Evolutionary conservation across 2,888 invertebrate species (phyloP).

Genomic region (Monoplex corrugatus): DNA sequence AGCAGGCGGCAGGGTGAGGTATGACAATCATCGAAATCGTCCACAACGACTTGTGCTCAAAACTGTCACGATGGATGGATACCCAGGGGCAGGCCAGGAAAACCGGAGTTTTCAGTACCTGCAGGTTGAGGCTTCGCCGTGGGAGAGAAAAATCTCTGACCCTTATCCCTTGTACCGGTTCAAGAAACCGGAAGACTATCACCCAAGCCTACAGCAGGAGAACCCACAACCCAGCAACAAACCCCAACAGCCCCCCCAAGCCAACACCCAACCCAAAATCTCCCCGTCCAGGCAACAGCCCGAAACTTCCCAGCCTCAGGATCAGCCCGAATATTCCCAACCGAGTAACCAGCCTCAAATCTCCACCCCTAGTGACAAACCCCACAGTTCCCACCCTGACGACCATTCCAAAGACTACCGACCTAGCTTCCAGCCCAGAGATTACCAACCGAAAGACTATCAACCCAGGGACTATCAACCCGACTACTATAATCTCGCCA

Average conservation of each 20-base stretch:
- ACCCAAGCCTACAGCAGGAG: too few relatives aligned
- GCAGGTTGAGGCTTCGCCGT: not conserved
- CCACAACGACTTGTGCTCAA: too few relatives aligned
- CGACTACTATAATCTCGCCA: not conserved
- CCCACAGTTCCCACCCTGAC: too few relatives aligned
- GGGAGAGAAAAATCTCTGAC: not conserved
- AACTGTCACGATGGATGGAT: not conserved
- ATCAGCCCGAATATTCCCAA: too few relatives aligned
- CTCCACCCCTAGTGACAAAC: too few relatives aligned
- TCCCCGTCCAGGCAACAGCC: too few relatives aligned
- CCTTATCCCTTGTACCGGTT: conserved; percentile 31
- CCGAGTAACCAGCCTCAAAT: too few relatives aligned
- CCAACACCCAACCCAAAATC: too few relatives aligned
- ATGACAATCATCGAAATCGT: too few relatives aligned
- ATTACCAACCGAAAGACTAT: not conserved
- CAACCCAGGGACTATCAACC: not conserved
- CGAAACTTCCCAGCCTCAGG: not conserved
- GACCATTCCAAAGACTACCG: conserved; percentile 15
- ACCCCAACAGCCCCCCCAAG: too few relatives aligned
- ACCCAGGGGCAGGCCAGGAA: not conserved
- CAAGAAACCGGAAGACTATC: conserved; percentile 16
- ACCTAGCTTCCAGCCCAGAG: not conserved
- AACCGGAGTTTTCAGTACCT: not conserved
- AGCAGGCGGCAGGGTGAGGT: too few relatives aligned
- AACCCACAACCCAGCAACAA: too few relatives aligned